Percentiles rank a stretch among this genome's conserved stretches.
phyloP scores from a whole-genome alignment of 2,888 invertebrate species.

The Coecobrya sp. region DNA sequence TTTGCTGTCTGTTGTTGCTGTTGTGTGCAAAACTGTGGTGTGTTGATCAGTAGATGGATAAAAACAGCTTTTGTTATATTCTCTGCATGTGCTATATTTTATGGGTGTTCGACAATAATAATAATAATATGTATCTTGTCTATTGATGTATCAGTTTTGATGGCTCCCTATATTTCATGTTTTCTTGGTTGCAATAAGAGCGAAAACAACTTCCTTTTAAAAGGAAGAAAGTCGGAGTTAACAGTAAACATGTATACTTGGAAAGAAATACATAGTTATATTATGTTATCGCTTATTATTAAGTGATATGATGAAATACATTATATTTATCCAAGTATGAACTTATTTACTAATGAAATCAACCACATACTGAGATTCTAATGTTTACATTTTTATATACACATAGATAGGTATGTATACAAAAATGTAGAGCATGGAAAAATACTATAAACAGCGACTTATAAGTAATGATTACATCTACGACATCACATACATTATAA shows the following conservation, averaged over 20 bases:
- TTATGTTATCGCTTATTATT: no score
- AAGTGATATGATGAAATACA: no score
- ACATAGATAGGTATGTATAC: no score
- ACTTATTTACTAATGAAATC: no score
- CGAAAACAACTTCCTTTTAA: not conserved
- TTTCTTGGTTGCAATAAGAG: not conserved
- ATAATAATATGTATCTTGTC: slow-evolving; percentile 31
- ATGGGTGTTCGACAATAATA: not conserved
- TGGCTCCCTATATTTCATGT: slow-evolving; percentile 61
- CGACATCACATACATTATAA: no score
- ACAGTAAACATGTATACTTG: not conserved
- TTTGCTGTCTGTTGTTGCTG: slow-evolving; percentile 20
- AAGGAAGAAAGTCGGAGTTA: slow-evolving; percentile 5
- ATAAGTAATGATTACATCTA: no score
- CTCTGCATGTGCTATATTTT: not conserved
- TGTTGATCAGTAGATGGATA: slow-evolving; percentile 62
- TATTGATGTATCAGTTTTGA: slow-evolving; percentile 64
- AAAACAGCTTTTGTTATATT: slow-evolving; percentile 43
- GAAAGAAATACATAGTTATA: no score
- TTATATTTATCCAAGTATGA: no score
- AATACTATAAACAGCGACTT: no score
- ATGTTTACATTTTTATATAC: no score
- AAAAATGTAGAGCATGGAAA: no score
- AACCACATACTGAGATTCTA: no score
- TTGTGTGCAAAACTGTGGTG: not conserved